Conservation (phyloP, 1,140 invertebrate genomes). For the Drosophila simulans region DNA sequence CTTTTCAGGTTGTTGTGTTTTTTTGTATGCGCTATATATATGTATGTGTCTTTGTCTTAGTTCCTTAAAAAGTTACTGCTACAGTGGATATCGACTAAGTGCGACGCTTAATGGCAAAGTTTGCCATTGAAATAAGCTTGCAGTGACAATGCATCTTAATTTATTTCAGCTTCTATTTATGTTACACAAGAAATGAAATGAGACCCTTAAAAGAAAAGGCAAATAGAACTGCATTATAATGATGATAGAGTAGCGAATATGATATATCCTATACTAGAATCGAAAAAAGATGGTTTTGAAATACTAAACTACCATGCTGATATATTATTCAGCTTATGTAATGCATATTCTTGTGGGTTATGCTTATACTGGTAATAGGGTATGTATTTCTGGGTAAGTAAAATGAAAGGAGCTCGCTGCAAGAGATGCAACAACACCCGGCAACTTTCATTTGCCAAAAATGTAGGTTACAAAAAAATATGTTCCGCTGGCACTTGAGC, state of each 20-base stretch:
- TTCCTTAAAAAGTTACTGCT: constrained; percentile 24
- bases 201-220: neutral
- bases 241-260: too few relatives aligned
- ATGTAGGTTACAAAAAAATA: constrained; percentile 66
- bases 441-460: constrained; percentile 69
- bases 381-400: neutral
- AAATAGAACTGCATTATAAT: neutral
- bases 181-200: constrained; percentile 3
- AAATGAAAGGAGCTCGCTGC: neutral
- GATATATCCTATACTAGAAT: neutral
- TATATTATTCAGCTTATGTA: too few relatives aligned
- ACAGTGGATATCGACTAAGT: constrained; percentile 24
- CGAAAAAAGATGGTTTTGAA: neutral
- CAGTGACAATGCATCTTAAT: constrained; percentile 30
- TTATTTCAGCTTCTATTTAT: constrained; percentile 30
- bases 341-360: too few relatives aligned
- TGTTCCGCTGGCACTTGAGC: constrained; percentile 58
- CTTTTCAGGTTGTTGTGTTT: neutral
- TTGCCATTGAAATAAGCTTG: constrained; percentile 16
- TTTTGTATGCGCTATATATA: neutral
- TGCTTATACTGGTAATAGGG: neutral
- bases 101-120: neutral
- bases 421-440: constrained; percentile 29
- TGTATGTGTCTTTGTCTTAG: constrained; percentile 19
- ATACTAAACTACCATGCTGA: too few relatives aligned